Conservation (phyloP, 2,113 vertebrate species). For the Pangasianodon hypophthalmus region DNA sequence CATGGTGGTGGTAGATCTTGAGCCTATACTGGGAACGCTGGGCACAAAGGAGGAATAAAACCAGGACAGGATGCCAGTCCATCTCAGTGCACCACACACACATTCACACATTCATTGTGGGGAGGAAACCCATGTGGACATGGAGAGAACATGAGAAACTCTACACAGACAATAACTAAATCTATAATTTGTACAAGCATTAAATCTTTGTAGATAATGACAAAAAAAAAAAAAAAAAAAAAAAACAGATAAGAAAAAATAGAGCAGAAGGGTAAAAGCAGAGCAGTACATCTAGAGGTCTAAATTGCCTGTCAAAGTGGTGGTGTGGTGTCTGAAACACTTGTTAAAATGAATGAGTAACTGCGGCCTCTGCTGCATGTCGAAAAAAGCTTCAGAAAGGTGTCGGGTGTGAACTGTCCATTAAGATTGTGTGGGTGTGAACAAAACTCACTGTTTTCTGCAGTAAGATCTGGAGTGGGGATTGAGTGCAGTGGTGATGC, state of each 20-base stretch:
- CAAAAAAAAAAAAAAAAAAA: not conserved
- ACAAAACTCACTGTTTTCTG: constrained; percentile 56
- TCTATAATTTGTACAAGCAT: not conserved
- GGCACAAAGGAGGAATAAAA: not conserved
- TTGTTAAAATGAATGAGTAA: not conserved
- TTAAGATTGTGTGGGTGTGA: not conserved
- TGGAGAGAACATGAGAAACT: not conserved
- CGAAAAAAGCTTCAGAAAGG: not conserved
- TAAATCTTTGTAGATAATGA: not conserved
- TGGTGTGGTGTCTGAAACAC: not conserved
- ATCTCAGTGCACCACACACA: not conserved
- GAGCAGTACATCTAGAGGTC: not conserved
- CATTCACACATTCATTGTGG: not conserved
- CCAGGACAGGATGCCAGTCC: not conserved
- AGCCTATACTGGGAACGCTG: not conserved
- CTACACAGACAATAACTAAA: not conserved
- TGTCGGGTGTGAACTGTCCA: not conserved
- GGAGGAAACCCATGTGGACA: not conserved
- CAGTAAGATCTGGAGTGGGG: constrained; percentile 23
- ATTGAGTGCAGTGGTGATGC: constrained; percentile 50
- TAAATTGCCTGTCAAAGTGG: not conserved
- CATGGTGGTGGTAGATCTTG: not conserved
- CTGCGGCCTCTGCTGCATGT: not conserved
- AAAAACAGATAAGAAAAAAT: too few relatives aligned
- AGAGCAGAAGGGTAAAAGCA: not conserved